These are phyloP conservation scores for Cyclargus thomasi DNA, from an alignment of 1,140 invertebrate species.

Conservation along the genomic window DNA sequence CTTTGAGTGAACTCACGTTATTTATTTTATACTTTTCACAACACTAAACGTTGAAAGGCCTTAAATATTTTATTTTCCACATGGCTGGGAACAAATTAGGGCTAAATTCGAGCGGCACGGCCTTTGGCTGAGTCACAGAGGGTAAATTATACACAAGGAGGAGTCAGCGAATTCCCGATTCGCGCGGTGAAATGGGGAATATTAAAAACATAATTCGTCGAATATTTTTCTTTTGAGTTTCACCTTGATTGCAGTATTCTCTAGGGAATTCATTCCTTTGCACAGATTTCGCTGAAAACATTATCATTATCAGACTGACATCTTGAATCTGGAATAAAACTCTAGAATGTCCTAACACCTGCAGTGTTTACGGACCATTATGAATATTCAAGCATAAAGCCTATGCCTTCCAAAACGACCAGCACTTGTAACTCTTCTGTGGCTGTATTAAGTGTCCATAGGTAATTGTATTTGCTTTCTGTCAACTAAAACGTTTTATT, in stretches of 20 bases:
- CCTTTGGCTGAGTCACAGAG: neutral
- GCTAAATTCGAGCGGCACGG: neutral
- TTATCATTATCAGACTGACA: neutral
- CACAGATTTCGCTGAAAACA: neutral
- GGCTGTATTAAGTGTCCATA: too few relatives aligned
- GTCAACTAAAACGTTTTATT: too few relatives aligned
- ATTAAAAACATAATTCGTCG: neutral
- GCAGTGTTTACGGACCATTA: too few relatives aligned
- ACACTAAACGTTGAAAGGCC: neutral
- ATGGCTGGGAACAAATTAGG: neutral
- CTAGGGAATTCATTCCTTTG: neutral
- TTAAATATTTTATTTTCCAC: constrained; percentile 4
- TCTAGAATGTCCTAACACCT: too few relatives aligned
- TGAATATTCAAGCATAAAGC: too few relatives aligned
- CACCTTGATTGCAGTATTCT: neutral
- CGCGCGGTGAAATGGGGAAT: neutral
- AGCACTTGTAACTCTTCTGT: too few relatives aligned
- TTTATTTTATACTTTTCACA: too few relatives aligned
- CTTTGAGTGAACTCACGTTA: too few relatives aligned
- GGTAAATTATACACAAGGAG: constrained; percentile 1
- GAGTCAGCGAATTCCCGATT: constrained; percentile 2
- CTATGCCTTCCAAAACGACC: too few relatives aligned
- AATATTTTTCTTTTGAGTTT: constrained; percentile 1
- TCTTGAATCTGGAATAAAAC: too few relatives aligned
- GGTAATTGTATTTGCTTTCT: too few relatives aligned